phyloP scores from a whole-genome alignment of 2,888 invertebrate genomes.

The Galerucella calmariensis region DNA sequence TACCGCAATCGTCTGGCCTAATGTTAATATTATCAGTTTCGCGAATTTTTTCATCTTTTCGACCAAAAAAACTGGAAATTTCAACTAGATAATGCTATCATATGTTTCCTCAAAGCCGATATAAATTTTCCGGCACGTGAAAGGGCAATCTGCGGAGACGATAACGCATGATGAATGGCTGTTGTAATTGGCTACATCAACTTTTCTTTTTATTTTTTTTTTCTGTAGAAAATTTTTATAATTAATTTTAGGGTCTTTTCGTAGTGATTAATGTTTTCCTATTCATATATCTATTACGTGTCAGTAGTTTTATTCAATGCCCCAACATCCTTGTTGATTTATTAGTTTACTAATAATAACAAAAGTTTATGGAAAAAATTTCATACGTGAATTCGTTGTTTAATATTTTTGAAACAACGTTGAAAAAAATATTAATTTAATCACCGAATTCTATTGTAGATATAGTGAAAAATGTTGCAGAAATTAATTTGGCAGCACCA shows the following conservation, averaged over 20 bases:
- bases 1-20: neutral
- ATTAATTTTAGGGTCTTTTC: conserved; percentile 38
- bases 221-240: conserved; percentile 41
- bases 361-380: neutral
- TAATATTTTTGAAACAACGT: no score
- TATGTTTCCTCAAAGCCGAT: conserved; percentile 43
- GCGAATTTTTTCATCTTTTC: neutral
- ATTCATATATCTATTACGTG: conserved; percentile 42
- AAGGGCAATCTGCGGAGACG: conserved; percentile 56
- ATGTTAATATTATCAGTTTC: conserved; percentile 7
- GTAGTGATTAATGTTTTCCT: conserved; percentile 39
- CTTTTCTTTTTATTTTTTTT: conserved; percentile 32
- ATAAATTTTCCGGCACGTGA: conserved; percentile 56
- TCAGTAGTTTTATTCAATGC: conserved; percentile 37
- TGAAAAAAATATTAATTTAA: no score
- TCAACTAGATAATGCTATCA: conserved; percentile 24
- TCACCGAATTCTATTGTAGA: no score
- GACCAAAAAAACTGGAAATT: conserved; percentile 16
- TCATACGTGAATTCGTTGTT: no score
- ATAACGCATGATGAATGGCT: conserved; percentile 62
- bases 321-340: conserved; percentile 31
- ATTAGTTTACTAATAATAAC: conserved; percentile 30
- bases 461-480: no score
- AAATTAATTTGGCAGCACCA: no score
- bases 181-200: conserved; percentile 57